phyloP scores from a whole-genome alignment of 2,888 invertebrate species.

The Amphipyra tragopoginis region DNA sequence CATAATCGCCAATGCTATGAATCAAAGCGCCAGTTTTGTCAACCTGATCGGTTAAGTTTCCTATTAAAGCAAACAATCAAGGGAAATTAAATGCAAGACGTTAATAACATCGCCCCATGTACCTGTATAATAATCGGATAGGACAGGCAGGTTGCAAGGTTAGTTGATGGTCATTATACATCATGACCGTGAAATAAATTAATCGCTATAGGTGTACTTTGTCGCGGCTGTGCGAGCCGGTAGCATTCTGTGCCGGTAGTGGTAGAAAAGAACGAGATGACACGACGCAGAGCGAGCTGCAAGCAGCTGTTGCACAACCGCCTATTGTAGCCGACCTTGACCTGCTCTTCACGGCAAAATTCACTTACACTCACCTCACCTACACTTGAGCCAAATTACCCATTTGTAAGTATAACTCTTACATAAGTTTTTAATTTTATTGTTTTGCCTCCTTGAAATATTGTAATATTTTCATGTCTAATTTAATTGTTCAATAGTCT shows the following conservation, averaged over 20 bases:
- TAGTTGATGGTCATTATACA: slow-evolving; percentile 51
- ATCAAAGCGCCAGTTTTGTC: slow-evolving; percentile 25
- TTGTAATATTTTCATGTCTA: slow-evolving; percentile 27
- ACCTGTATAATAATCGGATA: slow-evolving; percentile 49
- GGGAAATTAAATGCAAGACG: slow-evolving; percentile 63
- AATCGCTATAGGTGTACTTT: slow-evolving; percentile 35
- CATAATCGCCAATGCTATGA: slow-evolving; percentile 27
- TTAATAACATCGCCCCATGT: slow-evolving; percentile 52
- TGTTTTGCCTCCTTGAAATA: slow-evolving; percentile 33
- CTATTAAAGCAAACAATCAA: slow-evolving; percentile 65
- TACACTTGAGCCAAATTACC: slow-evolving; percentile 73
- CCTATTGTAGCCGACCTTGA: slow-evolving; percentile 82
- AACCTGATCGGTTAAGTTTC: slow-evolving; percentile 40
- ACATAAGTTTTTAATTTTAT: slow-evolving; percentile 52
- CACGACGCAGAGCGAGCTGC: slow-evolving; percentile 61
- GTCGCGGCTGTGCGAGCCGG: slow-evolving; percentile 40
- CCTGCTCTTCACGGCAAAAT: slow-evolving; percentile 83
- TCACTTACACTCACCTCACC: slow-evolving; percentile 77
- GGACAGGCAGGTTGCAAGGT: slow-evolving; percentile 63
- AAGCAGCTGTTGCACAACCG: slow-evolving; percentile 77
- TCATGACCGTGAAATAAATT: slow-evolving; percentile 56
- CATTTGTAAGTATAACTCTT: slow-evolving; percentile 57
- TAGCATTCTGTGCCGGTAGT: too few species aligned
- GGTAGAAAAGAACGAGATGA: slow-evolving; percentile 64
- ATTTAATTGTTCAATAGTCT: slow-evolving; percentile 19